Base-by-base conservation (phyloP, 2,888 invertebrate species). In the Bugula neritina region DNA sequence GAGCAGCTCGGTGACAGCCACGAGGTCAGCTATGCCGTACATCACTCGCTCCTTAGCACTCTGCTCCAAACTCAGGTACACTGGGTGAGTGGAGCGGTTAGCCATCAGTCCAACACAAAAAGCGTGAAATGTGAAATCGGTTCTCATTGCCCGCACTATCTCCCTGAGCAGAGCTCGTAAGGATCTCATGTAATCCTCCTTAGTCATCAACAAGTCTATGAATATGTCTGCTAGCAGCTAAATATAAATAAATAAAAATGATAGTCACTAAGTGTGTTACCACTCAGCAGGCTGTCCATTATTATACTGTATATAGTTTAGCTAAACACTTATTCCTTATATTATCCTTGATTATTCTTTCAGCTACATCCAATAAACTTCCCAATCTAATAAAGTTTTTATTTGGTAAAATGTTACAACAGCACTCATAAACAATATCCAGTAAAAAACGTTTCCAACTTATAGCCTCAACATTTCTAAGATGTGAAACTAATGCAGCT, bases 111-210 rank as follows among this genome's bases (percentile, higher is more conserved):
- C 90, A 72, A 90, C 89, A 72, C 92, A 92, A 74, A 97, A 90
- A 71, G 89, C 89, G 27, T 90, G 85, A 73, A 95, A 87, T 80
- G 91, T 91, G 70, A 93, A 89, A 80, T 91, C 94, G 83, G 91
- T 88, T 74, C 93, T 85, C 0, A 94, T 87, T 71, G 91, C 90
- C 23, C 95, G 89, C 71, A 93, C 91, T 74, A 94, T 90, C 86
- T 97, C 97, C 72, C 96, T 88, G 0, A 95, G 86, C 74, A 97
- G 87, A 3, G 91, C 90, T 1, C 96, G 88, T 76, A 97, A 84
- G 0, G 94, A 91, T 0, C 94, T 88, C 73, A 94, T 86, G 84
- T 93, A 95, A 84, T 97, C 97, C 77, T 97, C 97, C 23, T 81
- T 80, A 76, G 81, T 81, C 75, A 92, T 87, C 55, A 97, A 85